phyloP scores from a whole-genome alignment of 1,140 invertebrate genomes.

The Drosophila nigromelanica region DNA sequence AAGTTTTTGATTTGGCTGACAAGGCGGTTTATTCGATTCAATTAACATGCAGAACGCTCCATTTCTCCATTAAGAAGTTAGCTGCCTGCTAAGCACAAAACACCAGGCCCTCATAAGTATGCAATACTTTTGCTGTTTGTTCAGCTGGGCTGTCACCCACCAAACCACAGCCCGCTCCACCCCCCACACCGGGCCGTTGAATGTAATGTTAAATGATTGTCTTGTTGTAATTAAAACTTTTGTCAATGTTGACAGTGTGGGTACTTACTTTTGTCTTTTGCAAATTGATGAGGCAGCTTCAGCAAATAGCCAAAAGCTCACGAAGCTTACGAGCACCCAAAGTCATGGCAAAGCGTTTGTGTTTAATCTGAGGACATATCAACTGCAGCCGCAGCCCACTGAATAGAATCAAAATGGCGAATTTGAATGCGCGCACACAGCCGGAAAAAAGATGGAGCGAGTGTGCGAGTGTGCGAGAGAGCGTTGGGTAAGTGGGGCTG shows the following conservation, averaged over 20 bases:
- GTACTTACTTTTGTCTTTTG: slow-evolving; percentile 29
- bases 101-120: slow-evolving; percentile 60
- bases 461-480: too few species aligned
- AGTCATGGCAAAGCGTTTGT: slow-evolving; percentile 22
- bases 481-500: slow-evolving; percentile 1
- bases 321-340: neutral
- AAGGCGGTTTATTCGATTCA: slow-evolving; percentile 47
- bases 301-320: slow-evolving; percentile 30
- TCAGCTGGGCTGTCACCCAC: neutral
- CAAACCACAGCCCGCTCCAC: neutral
- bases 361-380: slow-evolving; percentile 32
- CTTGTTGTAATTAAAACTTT: slow-evolving; percentile 75
- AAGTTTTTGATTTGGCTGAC: slow-evolving; percentile 46
- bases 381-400: slow-evolving; percentile 20
- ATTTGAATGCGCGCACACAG: slow-evolving; percentile 33
- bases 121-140: slow-evolving; percentile 46
- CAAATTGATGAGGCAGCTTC: slow-evolving; percentile 35
- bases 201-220: slow-evolving; percentile 57
- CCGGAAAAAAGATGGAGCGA: neutral
- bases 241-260: slow-evolving; percentile 64
- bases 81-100: slow-evolving; percentile 24
- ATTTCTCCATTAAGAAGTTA: slow-evolving; percentile 45
- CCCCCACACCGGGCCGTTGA: neutral
- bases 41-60: slow-evolving; percentile 63
- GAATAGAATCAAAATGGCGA: slow-evolving; percentile 27